Evolutionary conservation across 2,888 invertebrate genomes (phyloP), one percentile per base, ranked within the genome.

Genomic region (Reticulitermes lucifugus): DNA sequence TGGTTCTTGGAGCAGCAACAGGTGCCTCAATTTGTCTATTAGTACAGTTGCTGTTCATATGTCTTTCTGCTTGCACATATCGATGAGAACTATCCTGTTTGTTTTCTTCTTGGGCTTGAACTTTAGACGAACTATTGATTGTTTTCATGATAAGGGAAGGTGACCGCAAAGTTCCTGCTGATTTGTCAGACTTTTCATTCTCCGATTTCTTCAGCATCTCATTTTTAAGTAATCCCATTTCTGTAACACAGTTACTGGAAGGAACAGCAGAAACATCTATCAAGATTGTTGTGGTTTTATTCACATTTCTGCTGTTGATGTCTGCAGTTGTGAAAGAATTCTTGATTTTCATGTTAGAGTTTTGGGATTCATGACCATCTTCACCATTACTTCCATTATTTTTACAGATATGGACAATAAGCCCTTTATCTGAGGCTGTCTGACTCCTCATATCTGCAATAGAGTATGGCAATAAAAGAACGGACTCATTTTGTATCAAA

Each of bases 301-400:
- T 65, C 51, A 22, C 29, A 41, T n/a, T n/a, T n/a, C n/a, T 35
- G 41, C 41, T 43, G 12, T 79, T n/a, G 12, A n/a, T 12, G 51
- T 41, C 43, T 12, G 22, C 12, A 14, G 60, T 14, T 79, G 59
- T 81, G 18, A 51, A 51, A 51, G 6, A n/a, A 51, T 25, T 7
- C 51, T 81, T 6, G 12, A n/a, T 7, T 25, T 65, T 65, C 25
- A 25, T 10, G 65, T 12, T 65, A n/a, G 25, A 65, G n/a, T 25
- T 2, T 65, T 3, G 25, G 65, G 65, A 25, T 25, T n/a, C 25
- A 25, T n/a, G 65, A n/a, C 25, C 25, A 43, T 14, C 51, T 73
- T 91, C n/a, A 90, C 91, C 87, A 91, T 91, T 89, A 91, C 91
- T 22, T 91, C 91, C 21, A 91, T 90, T 90, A 87, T 89, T 89